phyloP scores from a whole-genome alignment of 1,140 invertebrate genomes.

The Polypedilum vanderplanki region DNA sequence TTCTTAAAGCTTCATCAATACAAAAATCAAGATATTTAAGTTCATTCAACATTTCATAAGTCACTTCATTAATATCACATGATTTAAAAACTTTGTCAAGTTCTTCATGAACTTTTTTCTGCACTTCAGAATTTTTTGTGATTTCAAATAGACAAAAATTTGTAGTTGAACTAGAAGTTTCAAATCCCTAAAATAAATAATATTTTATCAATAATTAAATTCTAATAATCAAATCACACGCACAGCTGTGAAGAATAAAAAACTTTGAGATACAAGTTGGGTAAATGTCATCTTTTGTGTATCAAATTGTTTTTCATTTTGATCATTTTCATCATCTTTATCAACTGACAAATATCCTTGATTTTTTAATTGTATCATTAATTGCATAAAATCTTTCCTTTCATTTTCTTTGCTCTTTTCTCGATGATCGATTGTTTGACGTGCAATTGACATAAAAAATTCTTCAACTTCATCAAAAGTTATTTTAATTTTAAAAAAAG shows the following conservation, averaged over 20 bases:
- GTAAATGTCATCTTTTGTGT: conserved; percentile 3
- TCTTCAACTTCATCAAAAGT: conserved; percentile 33
- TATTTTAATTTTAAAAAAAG: conserved; percentile 32
- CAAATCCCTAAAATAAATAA: conserved; percentile 32
- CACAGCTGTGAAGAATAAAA: conserved; percentile 41
- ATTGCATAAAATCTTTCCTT: conserved; percentile 38
- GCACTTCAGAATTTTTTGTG: conserved; percentile 29
- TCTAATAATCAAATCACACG: background rate
- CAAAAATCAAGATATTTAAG: conserved; percentile 44
- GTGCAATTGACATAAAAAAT: conserved; percentile 37
- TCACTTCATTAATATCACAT: conserved; percentile 35
- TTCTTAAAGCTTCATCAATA: conserved; percentile 35
- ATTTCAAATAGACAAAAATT: conserved; percentile 32
- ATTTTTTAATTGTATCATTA: conserved; percentile 36
- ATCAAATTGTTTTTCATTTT: background rate
- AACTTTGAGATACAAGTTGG: conserved; percentile 32
- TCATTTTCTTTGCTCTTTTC: conserved; percentile 35
- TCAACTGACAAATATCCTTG: conserved; percentile 28
- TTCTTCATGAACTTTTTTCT: conserved; percentile 40
- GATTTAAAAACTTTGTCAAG: conserved; percentile 39
- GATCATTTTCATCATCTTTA: conserved; percentile 18
- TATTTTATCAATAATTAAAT: background rate
- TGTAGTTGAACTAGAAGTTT: conserved; percentile 33
- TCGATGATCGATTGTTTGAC: conserved; percentile 37
- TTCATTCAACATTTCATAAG: conserved; percentile 37